Conservation (phyloP, 2,888 invertebrate genomes). For the Sinopyrophorus schimmeli region DNA sequence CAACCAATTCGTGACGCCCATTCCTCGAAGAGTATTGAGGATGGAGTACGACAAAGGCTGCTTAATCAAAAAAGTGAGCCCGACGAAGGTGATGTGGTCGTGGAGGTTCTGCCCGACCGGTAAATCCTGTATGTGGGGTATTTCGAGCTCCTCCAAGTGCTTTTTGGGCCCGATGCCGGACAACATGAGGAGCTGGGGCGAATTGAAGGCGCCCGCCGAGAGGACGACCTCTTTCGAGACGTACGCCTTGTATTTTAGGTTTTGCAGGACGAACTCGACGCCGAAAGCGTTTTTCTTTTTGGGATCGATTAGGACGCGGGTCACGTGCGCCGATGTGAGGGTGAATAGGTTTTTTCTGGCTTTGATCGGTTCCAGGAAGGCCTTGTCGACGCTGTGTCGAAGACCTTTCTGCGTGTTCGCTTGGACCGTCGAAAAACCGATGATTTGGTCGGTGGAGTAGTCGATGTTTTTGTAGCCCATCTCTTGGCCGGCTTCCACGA, state of each 20-base stretch:
- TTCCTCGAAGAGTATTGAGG: conserved; percentile 29
- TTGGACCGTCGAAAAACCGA: conserved; percentile 54
- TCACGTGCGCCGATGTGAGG: conserved; percentile 59
- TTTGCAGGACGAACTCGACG: conserved; percentile 51
- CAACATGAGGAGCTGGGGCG: conserved; percentile 74
- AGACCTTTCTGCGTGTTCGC: conserved; percentile 58
- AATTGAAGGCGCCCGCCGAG: conserved; percentile 72
- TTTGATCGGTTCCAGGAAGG: conserved; percentile 61
- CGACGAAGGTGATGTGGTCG: conserved; percentile 68
- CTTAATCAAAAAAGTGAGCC: conserved; percentile 60
- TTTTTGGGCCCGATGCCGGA: conserved; percentile 68
- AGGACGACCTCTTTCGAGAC: conserved; percentile 62
- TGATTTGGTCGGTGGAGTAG: conserved; percentile 50
- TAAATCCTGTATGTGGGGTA: conserved; percentile 64
- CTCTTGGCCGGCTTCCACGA: conserved; percentile 51
- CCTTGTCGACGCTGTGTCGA: conserved; percentile 62
- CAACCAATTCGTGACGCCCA: conserved; percentile 48
- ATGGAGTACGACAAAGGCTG: conserved; percentile 45
- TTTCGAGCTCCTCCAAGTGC: conserved; percentile 61
- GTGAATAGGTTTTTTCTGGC: conserved; percentile 63
- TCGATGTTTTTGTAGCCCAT: conserved; percentile 55
- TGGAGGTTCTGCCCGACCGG: conserved; percentile 69
- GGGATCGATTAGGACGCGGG: conserved; percentile 61
- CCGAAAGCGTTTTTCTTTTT: conserved; percentile 55
- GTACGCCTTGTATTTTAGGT: conserved; percentile 39